Evolutionary conservation across 2,113 vertebrate species (phyloP).

Genomic region (Rhinoptilus africanus): DNA sequence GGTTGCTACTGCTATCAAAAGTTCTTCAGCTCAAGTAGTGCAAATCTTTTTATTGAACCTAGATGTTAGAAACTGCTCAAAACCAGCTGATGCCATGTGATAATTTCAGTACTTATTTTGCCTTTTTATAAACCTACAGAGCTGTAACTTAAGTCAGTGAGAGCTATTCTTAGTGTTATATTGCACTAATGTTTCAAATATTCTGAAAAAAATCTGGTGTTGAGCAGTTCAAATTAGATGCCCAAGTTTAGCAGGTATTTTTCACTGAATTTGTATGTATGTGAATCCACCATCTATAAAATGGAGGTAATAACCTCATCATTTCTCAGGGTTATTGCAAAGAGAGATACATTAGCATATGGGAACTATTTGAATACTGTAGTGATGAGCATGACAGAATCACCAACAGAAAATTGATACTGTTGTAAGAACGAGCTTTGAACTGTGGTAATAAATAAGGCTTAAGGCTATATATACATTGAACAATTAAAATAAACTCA

Average conservation of each 20-base stretch:
- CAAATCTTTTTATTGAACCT: background rate
- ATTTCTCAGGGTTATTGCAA: background rate
- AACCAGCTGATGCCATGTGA: background rate
- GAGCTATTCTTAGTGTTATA: background rate
- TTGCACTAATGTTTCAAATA: background rate
- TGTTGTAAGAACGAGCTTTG: background rate
- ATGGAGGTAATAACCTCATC: background rate
- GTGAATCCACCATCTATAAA: background rate
- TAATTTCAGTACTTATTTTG: background rate
- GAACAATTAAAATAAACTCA: background rate
- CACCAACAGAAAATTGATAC: background rate
- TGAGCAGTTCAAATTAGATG: background rate
- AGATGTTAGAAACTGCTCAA: background rate
- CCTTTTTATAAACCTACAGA: background rate
- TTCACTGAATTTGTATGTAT: background rate
- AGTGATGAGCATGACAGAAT: background rate
- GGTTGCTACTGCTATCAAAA: background rate
- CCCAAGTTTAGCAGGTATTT: background rate
- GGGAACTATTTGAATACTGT: background rate
- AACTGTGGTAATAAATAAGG: background rate
- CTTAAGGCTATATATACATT: background rate
- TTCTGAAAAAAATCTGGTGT: background rate
- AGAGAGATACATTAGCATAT: background rate
- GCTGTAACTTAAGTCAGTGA: background rate
- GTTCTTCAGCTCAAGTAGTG: background rate